Evolutionary conservation across 2,113 vertebrate genomes (phyloP).

Genomic region (Zingel zingel): DNA sequence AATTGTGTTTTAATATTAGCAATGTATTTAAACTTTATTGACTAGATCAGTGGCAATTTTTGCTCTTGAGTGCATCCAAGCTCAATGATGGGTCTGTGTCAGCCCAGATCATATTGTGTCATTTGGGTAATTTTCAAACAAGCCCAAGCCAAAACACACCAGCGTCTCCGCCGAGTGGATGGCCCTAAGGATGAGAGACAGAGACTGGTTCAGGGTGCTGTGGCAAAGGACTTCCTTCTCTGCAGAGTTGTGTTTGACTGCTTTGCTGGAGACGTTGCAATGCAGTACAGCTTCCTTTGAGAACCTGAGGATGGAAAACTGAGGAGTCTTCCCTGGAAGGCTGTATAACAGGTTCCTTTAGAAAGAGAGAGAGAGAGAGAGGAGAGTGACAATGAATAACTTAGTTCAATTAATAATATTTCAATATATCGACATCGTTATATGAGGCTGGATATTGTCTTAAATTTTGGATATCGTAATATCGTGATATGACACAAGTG

Average conservation of each 20-base stretch:
- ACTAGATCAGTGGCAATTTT: slow-evolving; percentile 9
- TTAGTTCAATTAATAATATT: too few relatives aligned
- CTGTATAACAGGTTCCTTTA: slow-evolving; percentile 93
- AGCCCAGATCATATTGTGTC: slow-evolving; percentile 78
- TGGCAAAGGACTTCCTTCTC: slow-evolving; percentile 78
- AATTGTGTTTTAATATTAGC: slow-evolving; percentile 12
- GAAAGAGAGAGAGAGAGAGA: slow-evolving; percentile 63
- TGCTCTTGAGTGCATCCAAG: neutral
- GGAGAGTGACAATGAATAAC: neutral
- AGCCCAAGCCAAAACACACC: slow-evolving; percentile 89
- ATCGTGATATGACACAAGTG: too few relatives aligned
- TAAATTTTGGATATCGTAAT: too few relatives aligned
- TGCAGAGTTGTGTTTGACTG: slow-evolving; percentile 7
- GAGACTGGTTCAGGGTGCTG: slow-evolving; percentile 84
- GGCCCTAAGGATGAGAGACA: slow-evolving; percentile 88
- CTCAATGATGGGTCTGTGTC: neutral
- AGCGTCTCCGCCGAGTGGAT: slow-evolving; percentile 90
- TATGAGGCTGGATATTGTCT: too few relatives aligned
- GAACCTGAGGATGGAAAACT: slow-evolving; percentile 88
- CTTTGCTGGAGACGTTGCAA: slow-evolving; percentile 48
- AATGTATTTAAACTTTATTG: slow-evolving; percentile 5
- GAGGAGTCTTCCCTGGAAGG: slow-evolving; percentile 84
- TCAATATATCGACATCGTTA: too few relatives aligned
- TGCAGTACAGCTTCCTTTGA: slow-evolving; percentile 75
- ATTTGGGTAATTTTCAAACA: slow-evolving; percentile 89